A percentile compares a stretch with the other conserved stretches of the same genome.
phyloP scores from a whole-genome alignment of 2,888 invertebrate species.

The Syritta pipiens region DNA sequence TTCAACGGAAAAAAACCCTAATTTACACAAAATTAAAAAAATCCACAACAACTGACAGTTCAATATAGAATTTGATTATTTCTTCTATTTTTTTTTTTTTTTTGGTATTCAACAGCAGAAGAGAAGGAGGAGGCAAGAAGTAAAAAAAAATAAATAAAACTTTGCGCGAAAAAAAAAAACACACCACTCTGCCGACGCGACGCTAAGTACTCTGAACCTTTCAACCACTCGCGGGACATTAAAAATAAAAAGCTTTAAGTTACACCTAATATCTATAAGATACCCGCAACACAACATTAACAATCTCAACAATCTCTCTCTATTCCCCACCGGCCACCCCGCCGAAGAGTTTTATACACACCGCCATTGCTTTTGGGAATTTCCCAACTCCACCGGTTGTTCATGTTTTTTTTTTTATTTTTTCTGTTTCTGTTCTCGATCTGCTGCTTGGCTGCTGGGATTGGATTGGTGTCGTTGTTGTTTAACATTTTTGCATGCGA shows the following conservation, averaged over 20 bases:
- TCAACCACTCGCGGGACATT: slow-evolving; percentile 67
- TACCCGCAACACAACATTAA: slow-evolving; percentile 20
- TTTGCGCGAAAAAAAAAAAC: slow-evolving; percentile 33
- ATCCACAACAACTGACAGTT: slow-evolving; percentile 12
- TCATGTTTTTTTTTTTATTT: slow-evolving; percentile 58
- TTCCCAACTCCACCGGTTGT: slow-evolving; percentile 66
- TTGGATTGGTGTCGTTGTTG: slow-evolving; percentile 6
- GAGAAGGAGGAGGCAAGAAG: too few species aligned
- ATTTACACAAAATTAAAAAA: slow-evolving; percentile 44
- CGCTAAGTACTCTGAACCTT: slow-evolving; percentile 67
- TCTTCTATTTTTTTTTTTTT: slow-evolving; percentile 7
- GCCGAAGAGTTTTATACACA: background rate
- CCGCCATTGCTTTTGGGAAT: slow-evolving; percentile 55
- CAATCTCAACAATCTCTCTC: slow-evolving; percentile 30
- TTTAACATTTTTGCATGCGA: slow-evolving; percentile 50
- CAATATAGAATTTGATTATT: slow-evolving; percentile 9
- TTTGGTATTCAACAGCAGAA: too few species aligned
- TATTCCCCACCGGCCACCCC: slow-evolving; percentile 24
- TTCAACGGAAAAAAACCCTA: slow-evolving; percentile 60
- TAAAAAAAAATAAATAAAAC: too few species aligned
- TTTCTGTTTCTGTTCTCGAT: too few species aligned
- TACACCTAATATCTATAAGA: slow-evolving; percentile 66
- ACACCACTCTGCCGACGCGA: slow-evolving; percentile 55
- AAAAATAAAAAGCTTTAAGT: slow-evolving; percentile 67
- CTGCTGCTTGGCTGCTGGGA: slow-evolving; percentile 15